These are phyloP conservation scores for Chaetodon auriga DNA, from an alignment of 2,113 vertebrate genomes.

Conservation along the genomic window DNA sequence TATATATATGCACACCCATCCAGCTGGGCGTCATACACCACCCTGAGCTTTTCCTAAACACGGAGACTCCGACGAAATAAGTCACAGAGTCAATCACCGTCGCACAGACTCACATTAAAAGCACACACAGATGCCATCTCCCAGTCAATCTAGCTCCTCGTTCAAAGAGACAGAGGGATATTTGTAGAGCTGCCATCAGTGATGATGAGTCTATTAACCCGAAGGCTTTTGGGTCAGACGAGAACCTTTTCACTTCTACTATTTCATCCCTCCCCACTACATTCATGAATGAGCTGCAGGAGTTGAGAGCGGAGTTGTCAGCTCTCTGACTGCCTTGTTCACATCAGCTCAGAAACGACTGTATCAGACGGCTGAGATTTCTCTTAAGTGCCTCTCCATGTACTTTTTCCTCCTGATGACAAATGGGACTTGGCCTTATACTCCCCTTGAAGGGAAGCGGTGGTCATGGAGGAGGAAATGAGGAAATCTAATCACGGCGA, in stretches of 20 bases:
- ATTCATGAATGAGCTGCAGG: constrained; percentile 55
- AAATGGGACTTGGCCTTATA: constrained; percentile 51
- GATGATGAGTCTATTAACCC: constrained; percentile 70
- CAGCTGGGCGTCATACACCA: constrained; percentile 21
- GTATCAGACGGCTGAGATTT: constrained; percentile 49
- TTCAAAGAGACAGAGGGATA: constrained; percentile 43
- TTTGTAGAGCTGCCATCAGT: constrained; percentile 49
- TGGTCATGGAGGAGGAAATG: constrained; percentile 57
- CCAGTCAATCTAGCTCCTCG: constrained; percentile 27
- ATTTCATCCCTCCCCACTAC: constrained; percentile 26
- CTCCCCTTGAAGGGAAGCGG: constrained; percentile 35
- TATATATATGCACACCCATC: background rate
- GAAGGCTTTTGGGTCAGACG: constrained; percentile 40
- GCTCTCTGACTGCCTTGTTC: constrained; percentile 36
- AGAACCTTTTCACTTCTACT: constrained; percentile 53
- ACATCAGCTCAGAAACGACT: constrained; percentile 43
- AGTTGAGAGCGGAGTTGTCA: constrained; percentile 23
- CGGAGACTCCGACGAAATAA: constrained; percentile 35
- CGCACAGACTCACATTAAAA: constrained; percentile 19
- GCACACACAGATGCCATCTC: constrained; percentile 33
- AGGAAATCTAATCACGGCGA: constrained; percentile 58
- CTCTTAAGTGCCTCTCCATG: constrained; percentile 54
- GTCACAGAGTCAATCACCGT: constrained; percentile 26
- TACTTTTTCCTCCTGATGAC: constrained; percentile 51
- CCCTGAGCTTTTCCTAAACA: constrained; percentile 31